Conservation (phyloP, 2,797 vertebrate species). For the Ispidina lecontei region DNA sequence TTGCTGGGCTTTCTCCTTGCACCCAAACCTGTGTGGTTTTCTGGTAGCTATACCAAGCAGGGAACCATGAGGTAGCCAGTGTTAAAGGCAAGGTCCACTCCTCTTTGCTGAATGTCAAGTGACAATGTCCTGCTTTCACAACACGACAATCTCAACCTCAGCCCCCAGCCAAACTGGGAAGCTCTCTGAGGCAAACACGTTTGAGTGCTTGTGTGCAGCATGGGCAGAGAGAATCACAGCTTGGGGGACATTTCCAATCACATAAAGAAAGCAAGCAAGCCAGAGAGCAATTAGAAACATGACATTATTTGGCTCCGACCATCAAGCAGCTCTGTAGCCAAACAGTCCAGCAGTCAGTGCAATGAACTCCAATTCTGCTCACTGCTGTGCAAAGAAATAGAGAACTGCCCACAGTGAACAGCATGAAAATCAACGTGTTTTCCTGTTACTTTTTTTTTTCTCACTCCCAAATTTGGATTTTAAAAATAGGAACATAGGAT, state of each 20-base stretch:
- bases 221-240: not conserved
- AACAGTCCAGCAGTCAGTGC: not conserved
- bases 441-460: not conserved
- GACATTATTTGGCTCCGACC: not conserved
- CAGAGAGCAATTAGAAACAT: not conserved
- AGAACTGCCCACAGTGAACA: slow-evolving; percentile 26
- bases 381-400: slow-evolving; percentile 16
- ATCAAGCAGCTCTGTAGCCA: not conserved
- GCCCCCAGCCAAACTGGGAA: not conserved
- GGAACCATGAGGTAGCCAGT: not conserved
- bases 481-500: slow-evolving; percentile 14
- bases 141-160: not conserved
- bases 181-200: accelerated
- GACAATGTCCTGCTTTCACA: not conserved
- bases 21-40: not conserved
- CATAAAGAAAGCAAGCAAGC: not conserved
- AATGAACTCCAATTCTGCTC: not conserved
- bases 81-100: not conserved
- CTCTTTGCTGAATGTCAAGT: not conserved
- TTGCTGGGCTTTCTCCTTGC: not conserved
- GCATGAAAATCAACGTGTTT: not conserved
- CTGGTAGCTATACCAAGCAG: not conserved
- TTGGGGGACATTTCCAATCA: not conserved
- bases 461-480: not conserved
- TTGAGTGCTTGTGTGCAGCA: not conserved